Base-by-base conservation (phyloP, 2,797 vertebrate species). In the Erethizon dorsatum region DNA sequence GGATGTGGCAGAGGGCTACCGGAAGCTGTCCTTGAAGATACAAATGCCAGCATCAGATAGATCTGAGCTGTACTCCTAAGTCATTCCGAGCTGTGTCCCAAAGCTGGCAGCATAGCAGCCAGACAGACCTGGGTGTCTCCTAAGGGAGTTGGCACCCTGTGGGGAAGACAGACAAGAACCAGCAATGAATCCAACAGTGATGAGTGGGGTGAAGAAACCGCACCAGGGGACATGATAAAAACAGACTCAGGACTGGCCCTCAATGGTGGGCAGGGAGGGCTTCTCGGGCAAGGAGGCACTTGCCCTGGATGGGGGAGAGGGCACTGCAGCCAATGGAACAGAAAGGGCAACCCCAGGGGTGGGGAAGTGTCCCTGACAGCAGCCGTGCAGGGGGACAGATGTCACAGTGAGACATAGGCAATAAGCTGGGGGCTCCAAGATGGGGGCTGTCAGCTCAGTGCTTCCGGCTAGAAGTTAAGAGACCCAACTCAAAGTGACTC, bases 11-110 rank as follows among this genome's bases (percentile, higher is more conserved):
- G 93, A 97, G 92, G 96, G 97, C 37, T 98, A 84, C 94, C 98
- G 88, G 97, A 99, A 98, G 88, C 78, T 98, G 73, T 95, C 95
- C 31, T 91, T 99, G 96, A 98, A 99, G 98, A 98, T 99, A 98
- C 24, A 28, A 3, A 54, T 93, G 54, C 91, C 94, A n/a, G 7
- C 15, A 18, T 52, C 24, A n/a, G 63, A 56, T 10, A 28, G 80
- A 33, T 69, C 41, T 50, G 79, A 83, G 84, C 1, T 28, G 47
- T 17, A 1, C 14, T 80, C 50, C 17, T 57, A 52, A 33, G 57
- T 69, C 78, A 41, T 50, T 94, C 80, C 6, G 0, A 26, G 31
- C 22, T 57, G 77, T 41, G 28, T 54, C 52, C 41, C 45, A 15
- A 61, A 41, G 31, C 50, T 24, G 33, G 87, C 80, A 18, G 22